Percentiles rank a stretch among this genome's conserved stretches.
phyloP scores from a whole-genome alignment of 2,113 vertebrate species.

The Polypterus senegalus region DNA sequence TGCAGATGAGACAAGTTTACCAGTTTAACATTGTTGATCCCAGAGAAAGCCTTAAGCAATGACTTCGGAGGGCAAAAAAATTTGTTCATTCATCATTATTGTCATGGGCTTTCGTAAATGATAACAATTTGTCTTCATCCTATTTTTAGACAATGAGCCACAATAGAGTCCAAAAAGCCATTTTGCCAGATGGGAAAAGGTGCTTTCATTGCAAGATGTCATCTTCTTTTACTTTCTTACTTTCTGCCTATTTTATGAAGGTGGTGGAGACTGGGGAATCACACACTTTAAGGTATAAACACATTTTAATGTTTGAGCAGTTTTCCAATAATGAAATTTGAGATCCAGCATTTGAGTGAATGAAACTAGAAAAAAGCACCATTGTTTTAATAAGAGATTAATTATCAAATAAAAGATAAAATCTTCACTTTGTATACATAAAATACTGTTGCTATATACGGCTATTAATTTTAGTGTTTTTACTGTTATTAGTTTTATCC shows the following conservation, averaged over 20 bases:
- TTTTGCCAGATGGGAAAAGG: slow-evolving; percentile 93
- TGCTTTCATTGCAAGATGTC: slow-evolving; percentile 76
- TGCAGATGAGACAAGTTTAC: slow-evolving; percentile 79
- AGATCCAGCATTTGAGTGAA: too few species aligned
- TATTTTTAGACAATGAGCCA: slow-evolving; percentile 99
- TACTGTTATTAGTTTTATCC: too few species aligned
- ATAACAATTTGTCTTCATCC: slow-evolving; percentile 99
- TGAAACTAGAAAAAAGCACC: too few species aligned
- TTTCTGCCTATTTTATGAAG: slow-evolving; percentile 64
- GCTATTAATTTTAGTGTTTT: background rate
- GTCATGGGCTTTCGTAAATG: slow-evolving; percentile 99
- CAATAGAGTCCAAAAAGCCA: slow-evolving; percentile 85
- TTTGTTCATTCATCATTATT: slow-evolving; percentile 99
- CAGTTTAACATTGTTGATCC: slow-evolving; percentile 76
- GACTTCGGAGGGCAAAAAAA: slow-evolving; percentile 94
- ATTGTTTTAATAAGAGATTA: slow-evolving; percentile 3
- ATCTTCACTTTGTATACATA: background rate
- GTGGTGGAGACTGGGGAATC: slow-evolving; percentile 21
- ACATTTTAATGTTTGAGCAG: too few species aligned
- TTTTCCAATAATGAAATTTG: too few species aligned
- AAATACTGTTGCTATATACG: background rate
- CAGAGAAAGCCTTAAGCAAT: slow-evolving; percentile 95
- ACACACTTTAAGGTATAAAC: too few species aligned
- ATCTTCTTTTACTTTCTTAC: slow-evolving; percentile 46
- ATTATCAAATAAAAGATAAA: slow-evolving; percentile 2